phyloP scores from a whole-genome alignment of 2,113 vertebrate genomes.

The Urocynchramus pylzowi region DNA sequence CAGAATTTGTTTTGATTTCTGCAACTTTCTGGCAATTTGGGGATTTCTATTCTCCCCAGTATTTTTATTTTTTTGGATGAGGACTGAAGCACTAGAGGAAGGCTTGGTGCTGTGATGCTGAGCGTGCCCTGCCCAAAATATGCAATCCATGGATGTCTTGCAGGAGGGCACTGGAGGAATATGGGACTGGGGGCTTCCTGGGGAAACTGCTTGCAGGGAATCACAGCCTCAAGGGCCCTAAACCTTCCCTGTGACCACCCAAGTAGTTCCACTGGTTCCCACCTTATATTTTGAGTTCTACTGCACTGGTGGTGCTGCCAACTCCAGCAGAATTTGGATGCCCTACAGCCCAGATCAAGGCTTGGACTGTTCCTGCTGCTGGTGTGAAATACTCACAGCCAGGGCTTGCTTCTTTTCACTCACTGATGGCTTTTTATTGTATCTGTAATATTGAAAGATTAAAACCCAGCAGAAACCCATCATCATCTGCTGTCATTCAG shows the following conservation, averaged over 20 bases:
- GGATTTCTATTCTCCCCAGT: accelerated
- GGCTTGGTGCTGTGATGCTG: not conserved
- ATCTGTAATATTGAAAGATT: not conserved
- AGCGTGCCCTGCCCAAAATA: accelerated
- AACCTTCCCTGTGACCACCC: not conserved
- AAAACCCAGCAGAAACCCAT: not conserved
- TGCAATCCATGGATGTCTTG: no score
- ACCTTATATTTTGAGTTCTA: not conserved
- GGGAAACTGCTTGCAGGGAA: not conserved
- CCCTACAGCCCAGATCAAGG: not conserved
- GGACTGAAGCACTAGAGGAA: not conserved
- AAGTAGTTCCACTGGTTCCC: not conserved
- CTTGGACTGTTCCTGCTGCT: not conserved
- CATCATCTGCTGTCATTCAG: not conserved
- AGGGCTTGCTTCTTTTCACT: not conserved
- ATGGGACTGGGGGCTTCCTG: not conserved
- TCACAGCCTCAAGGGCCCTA: not conserved
- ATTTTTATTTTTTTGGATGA: no score
- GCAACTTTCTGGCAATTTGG: not conserved
- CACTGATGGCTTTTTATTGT: not conserved
- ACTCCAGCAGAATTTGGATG: not conserved
- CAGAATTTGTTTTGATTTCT: not conserved
- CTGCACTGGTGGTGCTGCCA: not conserved
- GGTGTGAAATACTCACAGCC: not conserved
- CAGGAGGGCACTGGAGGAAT: not conserved